phyloP scores from a whole-genome alignment of 2,113 vertebrate genomes.

The Oryzias celebensis region DNA sequence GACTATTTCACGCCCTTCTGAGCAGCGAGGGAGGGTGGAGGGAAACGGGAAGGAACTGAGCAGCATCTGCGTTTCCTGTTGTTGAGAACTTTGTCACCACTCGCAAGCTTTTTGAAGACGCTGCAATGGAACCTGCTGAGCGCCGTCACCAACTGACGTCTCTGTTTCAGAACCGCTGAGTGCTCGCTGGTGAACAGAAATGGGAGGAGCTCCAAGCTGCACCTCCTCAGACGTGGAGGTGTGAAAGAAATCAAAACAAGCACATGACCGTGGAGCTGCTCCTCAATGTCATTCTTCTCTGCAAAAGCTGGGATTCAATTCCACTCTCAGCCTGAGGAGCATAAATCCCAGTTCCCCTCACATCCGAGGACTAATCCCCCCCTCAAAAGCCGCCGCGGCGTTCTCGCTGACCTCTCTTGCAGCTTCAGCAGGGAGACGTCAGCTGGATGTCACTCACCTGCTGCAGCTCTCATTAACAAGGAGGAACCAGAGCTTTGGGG shows the following conservation, averaged over 20 bases:
- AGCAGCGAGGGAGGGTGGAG: constrained; percentile 18
- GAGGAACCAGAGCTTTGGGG: constrained; percentile 50
- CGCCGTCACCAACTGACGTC: constrained; percentile 43
- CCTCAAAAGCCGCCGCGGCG: constrained; percentile 51
- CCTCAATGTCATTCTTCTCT: constrained; percentile 66
- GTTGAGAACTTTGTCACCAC: constrained; percentile 64
- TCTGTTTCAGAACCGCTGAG: constrained; percentile 20
- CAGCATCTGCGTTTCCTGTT: constrained; percentile 77
- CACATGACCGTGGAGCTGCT: constrained; percentile 64
- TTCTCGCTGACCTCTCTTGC: constrained; percentile 59
- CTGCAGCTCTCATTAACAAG: constrained; percentile 67
- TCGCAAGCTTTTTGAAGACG: constrained; percentile 58
- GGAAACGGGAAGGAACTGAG: constrained; percentile 67
- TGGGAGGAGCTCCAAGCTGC: constrained; percentile 21
- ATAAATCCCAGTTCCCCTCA: constrained; percentile 51
- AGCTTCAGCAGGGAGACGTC: constrained; percentile 25
- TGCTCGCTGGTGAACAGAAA: background rate
- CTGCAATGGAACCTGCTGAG: constrained; percentile 39
- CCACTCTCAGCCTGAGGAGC: constrained; percentile 48
- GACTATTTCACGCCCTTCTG: background rate
- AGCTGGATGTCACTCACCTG: constrained; percentile 65
- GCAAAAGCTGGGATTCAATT: constrained; percentile 60
- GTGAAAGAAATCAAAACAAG: constrained; percentile 67
- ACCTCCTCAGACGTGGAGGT: constrained; percentile 20
- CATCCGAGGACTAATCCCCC: constrained; percentile 59